These are phyloP conservation scores for Phymatocera aterrima DNA, from an alignment of 2,888 invertebrate genomes.

Conservation along the genomic window DNA sequence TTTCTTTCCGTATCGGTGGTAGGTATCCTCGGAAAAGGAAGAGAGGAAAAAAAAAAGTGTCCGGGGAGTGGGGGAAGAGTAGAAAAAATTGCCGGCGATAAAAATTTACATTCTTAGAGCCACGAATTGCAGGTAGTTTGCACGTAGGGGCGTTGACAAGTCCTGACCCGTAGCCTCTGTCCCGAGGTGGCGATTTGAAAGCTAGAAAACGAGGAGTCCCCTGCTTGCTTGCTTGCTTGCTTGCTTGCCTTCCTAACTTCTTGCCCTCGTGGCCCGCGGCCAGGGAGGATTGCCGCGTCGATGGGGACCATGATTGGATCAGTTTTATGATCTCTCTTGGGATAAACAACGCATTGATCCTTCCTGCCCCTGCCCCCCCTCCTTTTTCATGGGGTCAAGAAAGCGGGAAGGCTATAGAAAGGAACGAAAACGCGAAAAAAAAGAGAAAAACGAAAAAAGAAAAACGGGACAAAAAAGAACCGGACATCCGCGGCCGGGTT, in stretches of 20 bases:
- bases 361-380: too few species aligned
- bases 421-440: too few species aligned
- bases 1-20: too few species aligned
- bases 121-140: slow-evolving; percentile 3
- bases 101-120: slow-evolving; percentile 35
- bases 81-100: slow-evolving; percentile 10
- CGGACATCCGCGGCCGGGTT: not conserved
- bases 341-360: slow-evolving; percentile 74
- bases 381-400: slow-evolving; percentile 15
- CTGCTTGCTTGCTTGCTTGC: too few species aligned
- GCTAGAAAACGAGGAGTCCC: not conserved
- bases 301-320: slow-evolving; percentile 76
- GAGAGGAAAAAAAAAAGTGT: not conserved
- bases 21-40: too few species aligned
- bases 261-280: slow-evolving; percentile 54
- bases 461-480: not conserved
- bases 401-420: not conserved
- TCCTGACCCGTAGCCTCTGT: slow-evolving; percentile 27
- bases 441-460: too few species aligned
- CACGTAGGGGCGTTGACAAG: slow-evolving; percentile 32
- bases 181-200: slow-evolving; percentile 52
- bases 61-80: not conserved
- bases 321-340: slow-evolving; percentile 76
- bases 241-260: too few species aligned
- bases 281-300: slow-evolving; percentile 62